Conservation (phyloP, 2,888 invertebrate genomes). For the Hirtodrosophila cameraria region DNA sequence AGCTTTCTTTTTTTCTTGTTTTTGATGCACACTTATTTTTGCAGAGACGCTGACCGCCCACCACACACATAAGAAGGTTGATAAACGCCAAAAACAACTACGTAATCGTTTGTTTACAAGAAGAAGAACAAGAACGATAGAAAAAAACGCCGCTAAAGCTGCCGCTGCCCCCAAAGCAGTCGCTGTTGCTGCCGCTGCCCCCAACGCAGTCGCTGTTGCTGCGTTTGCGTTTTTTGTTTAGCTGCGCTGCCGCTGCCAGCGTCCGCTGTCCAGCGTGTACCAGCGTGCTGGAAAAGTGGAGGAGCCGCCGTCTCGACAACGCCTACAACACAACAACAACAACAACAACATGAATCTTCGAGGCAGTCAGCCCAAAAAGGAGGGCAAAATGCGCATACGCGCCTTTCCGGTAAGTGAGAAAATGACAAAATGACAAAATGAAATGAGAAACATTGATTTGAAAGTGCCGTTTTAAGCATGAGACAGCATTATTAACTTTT, state of each 20-base stretch:
- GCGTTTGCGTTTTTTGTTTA: no score
- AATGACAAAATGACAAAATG: no score
- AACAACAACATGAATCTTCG: slow-evolving; percentile 83
- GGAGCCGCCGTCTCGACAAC: slow-evolving; percentile 78
- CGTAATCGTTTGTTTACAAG: slow-evolving; percentile 44
- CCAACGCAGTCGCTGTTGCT: slow-evolving; percentile 22
- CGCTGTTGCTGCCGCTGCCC: slow-evolving; percentile 27
- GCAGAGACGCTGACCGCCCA: slow-evolving; percentile 12
- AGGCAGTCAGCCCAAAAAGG: slow-evolving; percentile 91
- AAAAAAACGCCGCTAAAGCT: slow-evolving; percentile 5
- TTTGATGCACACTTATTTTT: background rate
- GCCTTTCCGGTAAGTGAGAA: slow-evolving; percentile 96
- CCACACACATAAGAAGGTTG: no score
- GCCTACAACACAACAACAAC: no score
- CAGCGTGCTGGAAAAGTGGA: slow-evolving; percentile 76
- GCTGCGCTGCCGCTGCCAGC: slow-evolving; percentile 26
- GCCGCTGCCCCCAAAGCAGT: no score
- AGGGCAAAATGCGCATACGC: slow-evolving; percentile 98
- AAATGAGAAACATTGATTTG: no score
- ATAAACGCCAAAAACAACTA: slow-evolving; percentile 8
- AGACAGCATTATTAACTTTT: slow-evolving; percentile 6
- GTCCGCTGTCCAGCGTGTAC: slow-evolving; percentile 37
- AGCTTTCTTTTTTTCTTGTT: slow-evolving; percentile 1
- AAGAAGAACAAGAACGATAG: slow-evolving; percentile 13
- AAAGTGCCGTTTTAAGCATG: slow-evolving; percentile 26